Base-by-base conservation (phyloP, 1,140 invertebrate species). In the Melanaphis sacchari region DNA sequence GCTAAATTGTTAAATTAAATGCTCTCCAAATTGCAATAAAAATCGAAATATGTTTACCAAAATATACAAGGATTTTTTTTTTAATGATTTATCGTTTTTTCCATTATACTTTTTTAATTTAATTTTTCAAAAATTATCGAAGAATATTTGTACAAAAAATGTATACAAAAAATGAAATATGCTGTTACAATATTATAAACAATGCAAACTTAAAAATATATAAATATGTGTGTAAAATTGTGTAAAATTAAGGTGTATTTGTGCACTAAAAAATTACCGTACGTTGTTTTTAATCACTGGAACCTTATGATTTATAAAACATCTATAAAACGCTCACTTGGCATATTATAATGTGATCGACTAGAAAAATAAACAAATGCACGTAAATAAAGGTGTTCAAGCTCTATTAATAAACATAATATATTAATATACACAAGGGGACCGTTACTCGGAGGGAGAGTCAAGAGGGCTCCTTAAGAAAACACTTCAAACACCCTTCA, bases 401-500 rank as follows among this genome's bases (percentile, higher is more conserved):
- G 15, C 31, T 18, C 59, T 76, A 76, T 76, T 76, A n/a, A 76
- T 76, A 76, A 76, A 76, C 59, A n/a, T 76, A 76, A 76, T 76
- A 76, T 76, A 76, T 76, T n/a, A 76, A 15, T 76, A 76, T n/a
- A 36, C 59, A 76, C n/a, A 21, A 76, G 59, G 59, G 59, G 59
- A 24, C 59, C 6, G n/a, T 5, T 6, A 76, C 59, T n/a, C 18
- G 24, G 15, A n/a, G 59, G 59, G 59, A 76, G 59, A 76, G 31
- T 76, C 59, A 76, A 76, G 59, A 76, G 59, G n/a, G 59, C 59
- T 76, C 59, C 59, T n/a, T 76, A 36, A 76, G n/a, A 76, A 76
- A 76, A 76, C 59, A 76, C 59, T 76, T 76, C 59, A 76, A 36
- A 76, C 59, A 76, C 59, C 59, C 59, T 76, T 76, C 59, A 76